phyloP scores from a whole-genome alignment of 2,797 vertebrate species.

The Silurus aristotelis region DNA sequence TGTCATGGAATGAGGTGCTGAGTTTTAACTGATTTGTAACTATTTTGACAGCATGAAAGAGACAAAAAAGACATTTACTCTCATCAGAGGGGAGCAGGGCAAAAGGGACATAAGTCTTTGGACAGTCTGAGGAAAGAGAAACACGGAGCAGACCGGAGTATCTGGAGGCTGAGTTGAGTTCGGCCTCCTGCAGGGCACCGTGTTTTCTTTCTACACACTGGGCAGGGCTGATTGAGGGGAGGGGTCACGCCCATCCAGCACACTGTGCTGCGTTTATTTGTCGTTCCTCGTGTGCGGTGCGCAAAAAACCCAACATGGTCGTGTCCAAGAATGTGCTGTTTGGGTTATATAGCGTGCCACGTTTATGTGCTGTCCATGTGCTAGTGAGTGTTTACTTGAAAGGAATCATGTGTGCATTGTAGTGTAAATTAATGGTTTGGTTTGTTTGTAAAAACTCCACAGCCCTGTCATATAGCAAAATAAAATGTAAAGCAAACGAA shows the following conservation, averaged over 20 bases:
- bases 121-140: conserved; percentile 80
- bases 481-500: not conserved
- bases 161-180: conserved; percentile 78
- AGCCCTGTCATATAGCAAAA: not conserved
- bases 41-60: conserved; percentile 56
- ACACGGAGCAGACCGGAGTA: conserved; percentile 78
- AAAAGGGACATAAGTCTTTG: conserved; percentile 82
- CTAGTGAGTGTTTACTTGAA: conserved; percentile 60
- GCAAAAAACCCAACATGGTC: conserved; percentile 52
- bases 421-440: conserved; percentile 14
- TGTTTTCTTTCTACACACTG: conserved; percentile 90
- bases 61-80: conserved; percentile 56
- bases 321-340: conserved; percentile 44
- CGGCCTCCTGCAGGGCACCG: conserved; percentile 76
- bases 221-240: conserved; percentile 61
- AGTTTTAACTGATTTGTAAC: conserved; percentile 51
- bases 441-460: not conserved
- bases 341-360: conserved; percentile 37
- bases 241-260: conserved; percentile 72
- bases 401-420: conserved; percentile 46
- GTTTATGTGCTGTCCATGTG: conserved; percentile 25
- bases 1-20: conserved; percentile 11
- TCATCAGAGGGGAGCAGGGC: conserved; percentile 85
- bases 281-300: conserved; percentile 72
- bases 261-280: conserved; percentile 74